Evolutionary conservation across 2,888 invertebrate genomes (phyloP), one percentile per base, ranked within the genome.

Genomic region (Idaea aversata): DNA sequence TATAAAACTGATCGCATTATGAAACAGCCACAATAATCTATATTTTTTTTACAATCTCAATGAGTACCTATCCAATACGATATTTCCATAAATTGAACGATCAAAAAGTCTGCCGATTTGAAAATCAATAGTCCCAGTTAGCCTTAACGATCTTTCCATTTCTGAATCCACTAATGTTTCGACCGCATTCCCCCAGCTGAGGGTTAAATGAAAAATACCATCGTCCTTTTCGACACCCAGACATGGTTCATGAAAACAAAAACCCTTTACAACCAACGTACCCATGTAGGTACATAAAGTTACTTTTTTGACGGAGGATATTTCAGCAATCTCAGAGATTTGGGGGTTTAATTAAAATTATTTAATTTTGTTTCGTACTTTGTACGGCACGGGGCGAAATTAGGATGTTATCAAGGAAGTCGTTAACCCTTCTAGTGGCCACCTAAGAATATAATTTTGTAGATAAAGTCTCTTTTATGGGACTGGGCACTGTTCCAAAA

Each of bases 141-240:
- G 13, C 47, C 47, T 47, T 47, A 72, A 74, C 74, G 71, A 70
- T 63, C 72, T 63, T 63, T 66, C 68, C 71, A 71, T 70, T 73
- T 69, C 72, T 69, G 74, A 71, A 67, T 69, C 74, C 72, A 70
- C 72, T 74, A 74, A 72, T 74, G 74, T 74, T 67, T 69, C 71
- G 63, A 66, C 70, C 68, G 66, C 71, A 69, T 72, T 72, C 71
- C 65, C 64, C 60, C 62, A 63, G 59, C 69, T 63, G 66, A 58
- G 67, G 67, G 70, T 68, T 73, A 73, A 74, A 75, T 76, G 76
- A 76, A 75, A 76, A 76, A 76, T 76, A 75, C 75, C 75, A 68
- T 34, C 68, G 67, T 59, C 63, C 65, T 65, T 67, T 70, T 70
- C 66, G 61, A 47, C 47, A 47, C 47, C 47, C 68, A 57, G 66